phyloP scores from a whole-genome alignment of 2,888 invertebrate species.

The Drosophila suboccidentalis region DNA sequence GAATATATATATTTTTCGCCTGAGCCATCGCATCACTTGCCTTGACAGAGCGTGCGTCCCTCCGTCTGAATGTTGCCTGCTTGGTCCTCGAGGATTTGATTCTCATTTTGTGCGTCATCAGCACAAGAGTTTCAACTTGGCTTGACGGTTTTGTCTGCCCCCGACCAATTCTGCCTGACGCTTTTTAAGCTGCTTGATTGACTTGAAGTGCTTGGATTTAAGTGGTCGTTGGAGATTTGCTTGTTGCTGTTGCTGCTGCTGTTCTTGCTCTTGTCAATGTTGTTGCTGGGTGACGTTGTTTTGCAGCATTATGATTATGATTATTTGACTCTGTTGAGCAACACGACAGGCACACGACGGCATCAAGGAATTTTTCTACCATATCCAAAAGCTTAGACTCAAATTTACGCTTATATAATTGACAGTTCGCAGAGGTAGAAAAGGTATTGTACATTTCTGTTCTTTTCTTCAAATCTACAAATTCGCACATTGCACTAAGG shows the following conservation, averaged over 20 bases:
- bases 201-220: constrained; percentile 71
- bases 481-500: not conserved
- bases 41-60: constrained; percentile 18
- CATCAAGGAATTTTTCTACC: constrained; percentile 31
- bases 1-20: constrained; percentile 37
- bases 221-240: constrained; percentile 69
- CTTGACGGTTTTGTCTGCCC: constrained; percentile 29
- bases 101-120: constrained; percentile 63
- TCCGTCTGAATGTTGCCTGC: not conserved
- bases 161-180: constrained; percentile 27
- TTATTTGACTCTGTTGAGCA: constrained; percentile 56
- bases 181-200: constrained; percentile 73
- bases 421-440: constrained; percentile 29
- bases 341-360: constrained; percentile 23
- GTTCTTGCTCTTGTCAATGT: constrained; percentile 7
- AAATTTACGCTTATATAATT: constrained; percentile 42
- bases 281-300: constrained; percentile 30
- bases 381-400: constrained; percentile 27
- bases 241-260: constrained; percentile 23
- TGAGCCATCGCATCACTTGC: constrained; percentile 20
- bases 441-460: not conserved
- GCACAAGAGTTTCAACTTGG: constrained; percentile 36
- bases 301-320: constrained; percentile 57
- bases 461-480: not conserved
- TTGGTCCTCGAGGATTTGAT: constrained; percentile 64